Evolutionary conservation across 2,113 vertebrate species (phyloP), one percentile per base, ranked within the genome.

Genomic region (Falcunculus frontatus): DNA sequence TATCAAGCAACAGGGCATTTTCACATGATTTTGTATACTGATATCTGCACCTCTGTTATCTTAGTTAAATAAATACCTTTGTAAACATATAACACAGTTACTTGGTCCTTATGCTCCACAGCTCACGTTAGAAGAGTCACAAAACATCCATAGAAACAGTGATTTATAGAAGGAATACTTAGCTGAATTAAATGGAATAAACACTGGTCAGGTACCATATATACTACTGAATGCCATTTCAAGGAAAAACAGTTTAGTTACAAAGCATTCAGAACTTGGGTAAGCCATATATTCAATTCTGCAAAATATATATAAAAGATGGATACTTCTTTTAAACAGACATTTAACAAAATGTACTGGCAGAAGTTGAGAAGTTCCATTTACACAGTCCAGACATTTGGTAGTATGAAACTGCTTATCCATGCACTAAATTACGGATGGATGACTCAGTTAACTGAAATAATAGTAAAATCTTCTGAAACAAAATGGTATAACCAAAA

Each of bases 291-390:
- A 97, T 91, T 94, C 92, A 96, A 94, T 93, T 97, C 87, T 95
- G 95, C 94, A 97, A 98, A 97, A 95, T 97, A 97, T 95, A 97
- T 95, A 98, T 95, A 97, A 97, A 98, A 97, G 93, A 96, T 86
- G 89, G 82, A 95, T 93, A 96, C 92, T 90, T 95, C 75, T 93
- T 95, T 97, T 91, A 97, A 97, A 97, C 30, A 4, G 87, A 91
- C 84, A 89, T 94, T 96, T 96, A 96, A 97, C 96, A 98, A 97
- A 96, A 92, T 64, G 77, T 90, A 57, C 83, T 89, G 89, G 89
- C 93, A 94, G 93, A 97, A 97, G 95, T 94, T 37, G 42, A 93
- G 97, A 98, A 97, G 59, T 96, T 96, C 92, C 84, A 72, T 97
- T 96, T 98, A 95, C 94, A 97, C 90, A 94, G 79, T 95, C 93